Evolutionary conservation across 2,113 vertebrate species (phyloP).

Genomic region (Grus americana): DNA sequence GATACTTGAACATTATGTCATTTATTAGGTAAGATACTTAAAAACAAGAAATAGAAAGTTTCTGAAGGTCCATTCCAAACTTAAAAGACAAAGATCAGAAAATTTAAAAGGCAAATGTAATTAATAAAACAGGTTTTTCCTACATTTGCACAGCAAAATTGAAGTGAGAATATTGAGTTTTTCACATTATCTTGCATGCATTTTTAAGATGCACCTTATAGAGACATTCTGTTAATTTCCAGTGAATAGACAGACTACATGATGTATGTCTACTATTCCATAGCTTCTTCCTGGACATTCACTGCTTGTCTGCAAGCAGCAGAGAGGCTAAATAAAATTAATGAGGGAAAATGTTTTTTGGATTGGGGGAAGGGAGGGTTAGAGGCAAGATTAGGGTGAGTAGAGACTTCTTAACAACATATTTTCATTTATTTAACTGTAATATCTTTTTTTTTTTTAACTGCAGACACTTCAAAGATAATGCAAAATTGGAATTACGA

Average conservation of each 20-base stretch:
- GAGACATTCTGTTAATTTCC: background rate
- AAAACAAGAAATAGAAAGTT: background rate
- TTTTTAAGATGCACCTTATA: background rate
- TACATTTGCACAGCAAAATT: background rate
- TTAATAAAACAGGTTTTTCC: background rate
- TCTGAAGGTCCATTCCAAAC: background rate
- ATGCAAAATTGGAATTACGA: conserved; percentile 65
- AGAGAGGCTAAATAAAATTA: conserved; percentile 43
- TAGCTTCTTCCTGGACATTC: conserved; percentile 22
- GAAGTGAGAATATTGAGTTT: background rate
- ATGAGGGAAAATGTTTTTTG: conserved; percentile 20
- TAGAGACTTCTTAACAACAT: conserved; percentile 14
- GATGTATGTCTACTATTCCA: background rate
- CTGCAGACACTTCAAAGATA: conserved; percentile 72
- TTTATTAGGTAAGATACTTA: background rate
- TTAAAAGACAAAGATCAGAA: background rate
- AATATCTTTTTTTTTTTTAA: conserved; percentile 14
- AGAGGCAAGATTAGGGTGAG: conserved; percentile 9
- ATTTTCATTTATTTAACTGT: conserved; percentile 64
- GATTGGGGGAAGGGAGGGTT: background rate
- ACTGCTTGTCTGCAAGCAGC: background rate
- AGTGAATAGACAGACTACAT: background rate
- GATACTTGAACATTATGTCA: background rate
- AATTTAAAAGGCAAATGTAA: background rate
- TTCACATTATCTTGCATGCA: background rate